phyloP scores from a whole-genome alignment of 2,113 vertebrate genomes.

The Hippocampus comes region DNA sequence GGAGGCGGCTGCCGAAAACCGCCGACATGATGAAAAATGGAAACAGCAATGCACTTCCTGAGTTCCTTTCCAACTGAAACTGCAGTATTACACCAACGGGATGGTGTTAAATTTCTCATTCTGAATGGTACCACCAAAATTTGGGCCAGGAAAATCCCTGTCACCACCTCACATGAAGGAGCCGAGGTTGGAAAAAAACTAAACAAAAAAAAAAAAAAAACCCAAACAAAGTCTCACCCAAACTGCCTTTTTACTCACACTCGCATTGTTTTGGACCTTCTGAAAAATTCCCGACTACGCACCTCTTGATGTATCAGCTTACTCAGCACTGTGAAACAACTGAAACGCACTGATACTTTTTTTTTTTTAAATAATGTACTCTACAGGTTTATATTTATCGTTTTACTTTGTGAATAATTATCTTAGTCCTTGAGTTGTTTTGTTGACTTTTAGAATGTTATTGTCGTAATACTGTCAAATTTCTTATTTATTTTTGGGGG shows the following conservation, averaged over 20 bases:
- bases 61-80: too few species aligned
- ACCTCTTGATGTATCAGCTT: conserved; percentile 12
- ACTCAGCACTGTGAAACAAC: conserved; percentile 37
- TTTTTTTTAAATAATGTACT: not conserved
- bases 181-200: not conserved
- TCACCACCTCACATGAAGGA: too few species aligned
- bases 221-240: conserved; percentile 44
- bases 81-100: too few species aligned
- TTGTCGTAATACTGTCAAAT: not conserved
- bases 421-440: conserved; percentile 16
- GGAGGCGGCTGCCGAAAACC: too few species aligned
- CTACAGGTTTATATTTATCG: conserved; percentile 3
- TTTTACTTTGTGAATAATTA: conserved; percentile 16
- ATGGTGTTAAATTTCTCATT: too few species aligned
- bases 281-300: conserved; percentile 16
- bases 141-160: too few species aligned
- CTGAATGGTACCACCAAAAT: too few species aligned
- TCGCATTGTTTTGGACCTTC: conserved; percentile 9
- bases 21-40: too few species aligned
- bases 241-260: conserved; percentile 53
- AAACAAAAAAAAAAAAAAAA: not conserved
- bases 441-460: conserved; percentile 2
- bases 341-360: conserved; percentile 37
- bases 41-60: too few species aligned
- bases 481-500: not conserved